Percentiles rank a stretch among this genome's conserved stretches.
Evolutionary conservation across 2,797 vertebrate genomes (phyloP).

Genomic region (Emys orbicularis): DNA sequence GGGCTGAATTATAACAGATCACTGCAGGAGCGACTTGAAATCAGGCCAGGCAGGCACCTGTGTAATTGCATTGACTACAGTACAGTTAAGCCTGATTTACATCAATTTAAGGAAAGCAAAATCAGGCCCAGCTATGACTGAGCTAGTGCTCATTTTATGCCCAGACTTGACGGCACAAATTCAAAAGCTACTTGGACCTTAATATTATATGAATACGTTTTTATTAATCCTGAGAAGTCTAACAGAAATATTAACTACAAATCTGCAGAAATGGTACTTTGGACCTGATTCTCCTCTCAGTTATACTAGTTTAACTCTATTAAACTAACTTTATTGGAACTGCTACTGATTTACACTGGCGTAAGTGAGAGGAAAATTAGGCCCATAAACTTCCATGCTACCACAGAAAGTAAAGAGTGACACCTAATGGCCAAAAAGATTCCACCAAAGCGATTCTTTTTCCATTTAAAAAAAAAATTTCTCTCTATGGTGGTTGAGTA

Average conservation of each 20-base stretch:
- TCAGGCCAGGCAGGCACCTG: background rate
- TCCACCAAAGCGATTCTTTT: background rate
- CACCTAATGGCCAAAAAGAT: constrained; percentile 45
- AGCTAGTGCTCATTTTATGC: background rate
- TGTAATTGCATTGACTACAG: background rate
- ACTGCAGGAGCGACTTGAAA: background rate
- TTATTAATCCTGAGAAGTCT: background rate
- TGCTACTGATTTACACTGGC: background rate
- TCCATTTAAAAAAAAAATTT: background rate
- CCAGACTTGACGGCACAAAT: rapidly evolving
- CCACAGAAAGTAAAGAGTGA: constrained; percentile 32
- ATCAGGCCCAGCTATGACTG: background rate
- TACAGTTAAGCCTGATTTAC: background rate
- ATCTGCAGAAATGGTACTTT: rapidly evolving
- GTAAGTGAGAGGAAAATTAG: background rate
- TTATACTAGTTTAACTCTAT: background rate
- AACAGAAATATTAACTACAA: background rate
- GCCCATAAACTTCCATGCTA: background rate
- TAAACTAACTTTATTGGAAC: background rate
- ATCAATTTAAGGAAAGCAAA: rapidly evolving
- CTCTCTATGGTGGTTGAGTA: background rate
- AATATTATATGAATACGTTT: background rate
- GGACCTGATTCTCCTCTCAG: background rate
- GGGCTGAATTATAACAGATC: background rate
- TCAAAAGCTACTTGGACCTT: background rate